phyloP scores from a whole-genome alignment of 2,888 invertebrate species.

The Leucophenga montana region DNA sequence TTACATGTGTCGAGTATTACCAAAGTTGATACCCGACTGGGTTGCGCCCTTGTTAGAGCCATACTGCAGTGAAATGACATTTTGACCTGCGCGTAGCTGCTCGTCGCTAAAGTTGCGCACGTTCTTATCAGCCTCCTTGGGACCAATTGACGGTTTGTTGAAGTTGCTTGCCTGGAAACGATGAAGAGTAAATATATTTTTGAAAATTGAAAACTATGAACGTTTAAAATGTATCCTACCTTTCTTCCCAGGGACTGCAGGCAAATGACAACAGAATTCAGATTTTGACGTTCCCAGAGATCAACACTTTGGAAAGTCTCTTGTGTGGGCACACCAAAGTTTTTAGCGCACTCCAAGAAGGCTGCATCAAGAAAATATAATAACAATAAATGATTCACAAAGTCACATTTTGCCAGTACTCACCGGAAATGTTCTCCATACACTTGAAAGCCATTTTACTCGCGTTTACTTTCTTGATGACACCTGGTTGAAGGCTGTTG shows the following conservation, averaged over 20 bases:
- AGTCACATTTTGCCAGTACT: constrained; percentile 6
- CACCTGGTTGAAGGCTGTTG: constrained; percentile 88
- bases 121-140: constrained; percentile 97
- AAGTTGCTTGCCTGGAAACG: constrained; percentile 82
- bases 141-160: constrained; percentile 92
- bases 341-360: constrained; percentile 88
- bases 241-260: constrained; percentile 95
- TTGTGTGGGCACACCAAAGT: constrained; percentile 91
- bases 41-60: constrained; percentile 98
- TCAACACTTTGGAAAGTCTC: constrained; percentile 98
- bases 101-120: constrained; percentile 95
- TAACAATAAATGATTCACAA: constrained; percentile 3
- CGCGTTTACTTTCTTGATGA: constrained; percentile 93
- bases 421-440: constrained; percentile 95
- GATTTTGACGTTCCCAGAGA: constrained; percentile 96
- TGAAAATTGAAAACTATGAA: no score
- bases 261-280: constrained; percentile 96
- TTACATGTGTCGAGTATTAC: constrained; percentile 98
- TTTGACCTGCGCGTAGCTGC: constrained; percentile 92
- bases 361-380: constrained; percentile 71
- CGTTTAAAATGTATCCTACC: constrained; percentile 74
- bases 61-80: constrained; percentile 94
- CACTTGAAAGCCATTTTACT: constrained; percentile 96
- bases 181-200: no score
- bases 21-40: constrained; percentile 97